Conservation (phyloP, 2,888 invertebrate genomes). For the Cantharis flavilabris region DNA sequence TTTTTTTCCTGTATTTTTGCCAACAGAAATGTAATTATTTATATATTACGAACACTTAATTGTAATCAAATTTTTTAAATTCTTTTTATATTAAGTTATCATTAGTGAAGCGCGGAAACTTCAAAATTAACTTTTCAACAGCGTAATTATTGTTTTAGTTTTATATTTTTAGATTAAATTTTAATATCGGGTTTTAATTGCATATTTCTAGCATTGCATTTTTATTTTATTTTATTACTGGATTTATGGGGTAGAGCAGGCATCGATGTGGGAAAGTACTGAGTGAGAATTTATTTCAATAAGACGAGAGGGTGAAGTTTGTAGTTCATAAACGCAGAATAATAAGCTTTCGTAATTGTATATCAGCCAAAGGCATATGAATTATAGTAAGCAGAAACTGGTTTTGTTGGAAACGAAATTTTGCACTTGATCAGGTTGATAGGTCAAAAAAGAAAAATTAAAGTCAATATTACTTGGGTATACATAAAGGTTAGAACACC, state of each 20-base stretch:
- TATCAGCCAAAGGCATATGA: neutral
- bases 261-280: no score
- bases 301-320: neutral
- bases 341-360: neutral
- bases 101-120: neutral
- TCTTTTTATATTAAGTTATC: neutral
- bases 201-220: neutral
- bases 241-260: neutral
- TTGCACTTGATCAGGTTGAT: no score
- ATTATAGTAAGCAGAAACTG: neutral
- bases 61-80: neutral
- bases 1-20: neutral
- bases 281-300: neutral
- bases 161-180: neutral
- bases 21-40: neutral
- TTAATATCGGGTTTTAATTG: neutral
- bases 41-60: neutral
- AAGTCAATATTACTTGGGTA: no score
- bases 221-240: neutral
- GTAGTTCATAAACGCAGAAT: neutral
- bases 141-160: neutral
- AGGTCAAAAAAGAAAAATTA: no score
- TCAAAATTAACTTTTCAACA: neutral
- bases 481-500: no score
- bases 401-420: no score